Evolutionary conservation across 2,113 vertebrate species (phyloP).

Genomic region (Limanda limanda): DNA sequence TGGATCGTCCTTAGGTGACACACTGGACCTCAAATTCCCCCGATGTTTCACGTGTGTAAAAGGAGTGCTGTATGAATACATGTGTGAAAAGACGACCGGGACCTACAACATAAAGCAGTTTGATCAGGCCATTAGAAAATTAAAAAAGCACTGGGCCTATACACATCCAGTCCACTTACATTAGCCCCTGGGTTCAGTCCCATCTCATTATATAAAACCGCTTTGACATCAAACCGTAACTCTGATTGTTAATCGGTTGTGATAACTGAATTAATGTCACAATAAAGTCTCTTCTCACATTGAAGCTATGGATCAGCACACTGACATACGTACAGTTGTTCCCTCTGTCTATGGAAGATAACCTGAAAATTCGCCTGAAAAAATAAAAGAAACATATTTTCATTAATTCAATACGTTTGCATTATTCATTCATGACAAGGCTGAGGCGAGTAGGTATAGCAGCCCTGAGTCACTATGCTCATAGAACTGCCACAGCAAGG

Average conservation of each 20-base stretch:
- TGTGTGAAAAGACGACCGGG: too few species aligned
- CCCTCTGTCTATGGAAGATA: neutral
- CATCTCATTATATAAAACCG: neutral
- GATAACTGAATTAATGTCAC: neutral
- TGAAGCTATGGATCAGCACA: neutral
- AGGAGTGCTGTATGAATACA: too few species aligned
- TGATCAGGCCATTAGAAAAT: too few species aligned
- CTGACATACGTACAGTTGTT: neutral
- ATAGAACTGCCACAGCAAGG: slow-evolving; percentile 3
- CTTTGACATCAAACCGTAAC: neutral
- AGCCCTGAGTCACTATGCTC: neutral
- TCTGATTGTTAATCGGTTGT: too few species aligned
- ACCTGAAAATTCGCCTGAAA: neutral
- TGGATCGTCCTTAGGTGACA: too few species aligned
- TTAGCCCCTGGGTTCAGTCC: neutral
- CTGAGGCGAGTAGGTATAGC: neutral
- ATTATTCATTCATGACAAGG: neutral
- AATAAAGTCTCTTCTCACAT: too few species aligned
- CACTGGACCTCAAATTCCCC: too few species aligned
- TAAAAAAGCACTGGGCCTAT: too few species aligned
- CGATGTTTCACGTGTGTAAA: too few species aligned
- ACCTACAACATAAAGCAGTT: too few species aligned
- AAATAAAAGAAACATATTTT: neutral
- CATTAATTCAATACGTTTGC: neutral
- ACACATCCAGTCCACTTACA: too few species aligned